Base-by-base conservation (phyloP, 53 echinoderm and acorn worm genomes). In the Arbacia lixula region DNA sequence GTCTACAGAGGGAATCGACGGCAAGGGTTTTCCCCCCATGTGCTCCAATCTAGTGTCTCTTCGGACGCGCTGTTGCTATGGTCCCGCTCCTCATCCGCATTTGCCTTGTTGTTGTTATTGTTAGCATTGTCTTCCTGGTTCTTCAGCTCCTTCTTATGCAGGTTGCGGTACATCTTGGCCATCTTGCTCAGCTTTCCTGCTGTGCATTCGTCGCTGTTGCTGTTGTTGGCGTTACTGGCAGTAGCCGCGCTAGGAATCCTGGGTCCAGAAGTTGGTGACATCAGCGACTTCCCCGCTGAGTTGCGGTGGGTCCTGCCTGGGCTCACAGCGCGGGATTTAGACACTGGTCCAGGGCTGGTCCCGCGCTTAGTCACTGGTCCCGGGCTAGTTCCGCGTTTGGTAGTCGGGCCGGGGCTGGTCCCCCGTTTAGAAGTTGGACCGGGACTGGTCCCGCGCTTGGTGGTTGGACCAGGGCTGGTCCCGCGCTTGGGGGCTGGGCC, bases 161-260 rank as follows among this genome's bases (percentile, higher is more conserved):
- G 50, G 39, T 81, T 81, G 40, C 82, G 62, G 42, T 81, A 81
- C 82, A 81, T 81, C 64, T 81, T 81, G 19, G 82, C 82, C 82
- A 81, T 81, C 50, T 81, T 81, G 49, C 82, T 81, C 32, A 81
- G 64, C 33, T 81, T 81, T 3, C 82, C 82, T 12, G 12, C 19
- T 5, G 41, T 63, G 28, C 31, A 28, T 20, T 63, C 64, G 41
- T 81, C 64, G 8, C 82, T 81, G 64, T 81, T 81, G 64, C 64
- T 81, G 49, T 61, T 63, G 34, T 81, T 81, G 0, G 62, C 64
- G 27, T 77, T 77, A 34, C 38, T 77, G 24, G 24, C 77, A 17
- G 19, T 71, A 11, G 22, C 37, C 2, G 60, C 11, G 30, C 29
- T 32, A 22, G 82, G 82, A 40, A 61, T 63, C 82, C 63, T 81